Evolutionary conservation across 1,140 invertebrate genomes (phyloP).

Genomic region (Papilio dardanus): DNA sequence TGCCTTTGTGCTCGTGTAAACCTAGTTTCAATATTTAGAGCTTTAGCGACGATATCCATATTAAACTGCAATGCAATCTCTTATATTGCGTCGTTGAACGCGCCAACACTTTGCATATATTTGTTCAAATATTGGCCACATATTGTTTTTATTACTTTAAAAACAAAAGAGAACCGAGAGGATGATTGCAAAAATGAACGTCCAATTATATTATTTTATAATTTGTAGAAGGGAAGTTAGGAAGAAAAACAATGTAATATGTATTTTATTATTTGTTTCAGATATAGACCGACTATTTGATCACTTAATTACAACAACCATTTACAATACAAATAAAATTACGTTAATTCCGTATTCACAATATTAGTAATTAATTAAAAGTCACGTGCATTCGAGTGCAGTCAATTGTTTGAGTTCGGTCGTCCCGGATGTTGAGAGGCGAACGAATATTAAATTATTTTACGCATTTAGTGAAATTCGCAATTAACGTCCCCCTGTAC

Average conservation of each 20-base stretch:
- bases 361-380: slow-evolving; percentile 29
- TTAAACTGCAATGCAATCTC: slow-evolving; percentile 33
- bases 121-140: slow-evolving; percentile 2
- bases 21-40: slow-evolving; percentile 36
- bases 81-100: slow-evolving; percentile 32
- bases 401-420: slow-evolving; percentile 46
- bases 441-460: slow-evolving; percentile 63
- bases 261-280: too few relatives aligned
- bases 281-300: too few relatives aligned
- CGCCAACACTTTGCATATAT: slow-evolving; percentile 27
- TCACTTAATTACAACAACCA: too few relatives aligned
- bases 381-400: slow-evolving; percentile 38
- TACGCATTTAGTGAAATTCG: slow-evolving; percentile 54
- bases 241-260: background rate
- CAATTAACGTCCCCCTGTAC: slow-evolving; percentile 49
- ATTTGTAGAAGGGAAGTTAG: background rate
- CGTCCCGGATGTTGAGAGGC: slow-evolving; percentile 47
- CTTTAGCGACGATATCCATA: slow-evolving; percentile 29
- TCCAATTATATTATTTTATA: too few relatives aligned
- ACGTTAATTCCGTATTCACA: background rate
- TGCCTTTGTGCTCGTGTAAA: slow-evolving; percentile 36
- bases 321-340: background rate
- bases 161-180: background rate
- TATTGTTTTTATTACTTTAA: slow-evolving; percentile 6
- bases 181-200: too few relatives aligned